These are phyloP conservation scores for Diploscapter pachys DNA, from an alignment of 1,140 invertebrate species.

Conservation along the genomic window DNA sequence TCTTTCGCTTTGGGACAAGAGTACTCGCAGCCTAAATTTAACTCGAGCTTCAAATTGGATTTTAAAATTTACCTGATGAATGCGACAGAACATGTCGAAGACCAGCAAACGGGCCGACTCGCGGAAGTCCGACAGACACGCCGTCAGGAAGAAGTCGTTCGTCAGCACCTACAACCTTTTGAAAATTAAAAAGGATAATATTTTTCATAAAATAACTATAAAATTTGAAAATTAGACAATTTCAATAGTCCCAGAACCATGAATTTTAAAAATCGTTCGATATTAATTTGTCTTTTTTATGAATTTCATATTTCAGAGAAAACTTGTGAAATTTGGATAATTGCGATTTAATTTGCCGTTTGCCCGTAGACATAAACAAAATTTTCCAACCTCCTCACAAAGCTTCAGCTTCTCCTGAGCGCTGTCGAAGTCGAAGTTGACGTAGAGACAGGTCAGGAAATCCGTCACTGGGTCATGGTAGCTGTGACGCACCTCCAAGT, in stretches of 20 bases:
- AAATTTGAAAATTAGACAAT: too few relatives aligned
- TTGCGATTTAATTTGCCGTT: too few relatives aligned
- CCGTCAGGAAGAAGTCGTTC: slow-evolving; percentile 97
- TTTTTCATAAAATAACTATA: neutral
- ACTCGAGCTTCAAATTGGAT: too few relatives aligned
- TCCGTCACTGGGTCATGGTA: slow-evolving; percentile 98
- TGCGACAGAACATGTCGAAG: slow-evolving; percentile 98
- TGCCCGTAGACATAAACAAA: neutral
- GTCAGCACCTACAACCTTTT: slow-evolving; percentile 68
- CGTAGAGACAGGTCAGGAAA: slow-evolving; percentile 95
- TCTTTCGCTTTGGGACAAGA: too few relatives aligned
- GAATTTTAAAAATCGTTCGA: too few relatives aligned
- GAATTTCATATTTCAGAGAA: too few relatives aligned
- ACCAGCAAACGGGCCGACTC: slow-evolving; percentile 99
- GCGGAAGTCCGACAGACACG: slow-evolving; percentile 91
- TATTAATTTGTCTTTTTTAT: too few relatives aligned
- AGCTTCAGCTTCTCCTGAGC: slow-evolving; percentile 92
- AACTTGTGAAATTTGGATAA: too few relatives aligned
- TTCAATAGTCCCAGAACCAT: too few relatives aligned
- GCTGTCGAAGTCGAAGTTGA: slow-evolving; percentile 99
- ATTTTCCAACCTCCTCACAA: slow-evolving; percentile 67
- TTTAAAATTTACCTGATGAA: slow-evolving; percentile 67
- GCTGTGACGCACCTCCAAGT: slow-evolving; percentile 82
- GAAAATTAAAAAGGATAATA: slow-evolving; percentile 24
- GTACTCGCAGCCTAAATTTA: too few relatives aligned